phyloP scores from a whole-genome alignment of 2,797 vertebrate species.

The Cephalopachus bancanus region DNA sequence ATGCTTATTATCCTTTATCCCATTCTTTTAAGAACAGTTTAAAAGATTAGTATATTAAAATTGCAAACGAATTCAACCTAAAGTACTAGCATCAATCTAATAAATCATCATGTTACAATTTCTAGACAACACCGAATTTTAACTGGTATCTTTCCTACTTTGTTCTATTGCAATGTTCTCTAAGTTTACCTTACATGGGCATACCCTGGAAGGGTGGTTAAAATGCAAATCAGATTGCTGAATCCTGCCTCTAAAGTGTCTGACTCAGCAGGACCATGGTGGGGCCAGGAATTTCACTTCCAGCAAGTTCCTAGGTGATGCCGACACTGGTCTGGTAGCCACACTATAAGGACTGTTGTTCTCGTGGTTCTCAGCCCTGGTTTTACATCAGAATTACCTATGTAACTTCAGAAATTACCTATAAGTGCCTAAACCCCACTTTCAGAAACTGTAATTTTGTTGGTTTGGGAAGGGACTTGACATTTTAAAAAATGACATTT shows the following conservation, averaged over 20 bases:
- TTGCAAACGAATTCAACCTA: not conserved
- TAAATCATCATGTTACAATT: not conserved
- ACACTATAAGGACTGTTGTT: not conserved
- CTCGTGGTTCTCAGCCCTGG: not conserved
- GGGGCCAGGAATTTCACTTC: not conserved
- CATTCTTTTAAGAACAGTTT: not conserved
- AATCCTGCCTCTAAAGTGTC: not conserved
- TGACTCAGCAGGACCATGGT: not conserved
- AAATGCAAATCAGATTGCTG: not conserved
- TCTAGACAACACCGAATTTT: constrained; percentile 21
- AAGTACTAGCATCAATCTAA: not conserved
- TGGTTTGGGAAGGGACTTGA: not conserved
- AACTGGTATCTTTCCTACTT: not conserved
- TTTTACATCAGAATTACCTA: not conserved
- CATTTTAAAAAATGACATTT: not conserved
- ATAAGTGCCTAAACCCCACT: not conserved
- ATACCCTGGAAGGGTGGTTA: constrained; percentile 1
- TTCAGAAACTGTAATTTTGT: constrained; percentile 9
- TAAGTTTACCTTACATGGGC: not conserved
- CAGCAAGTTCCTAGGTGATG: not conserved
- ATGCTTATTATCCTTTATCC: not conserved
- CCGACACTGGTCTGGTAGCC: not conserved
- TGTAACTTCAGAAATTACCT: not conserved
- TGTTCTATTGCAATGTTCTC: not conserved
- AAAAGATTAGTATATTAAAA: not conserved